phyloP scores from a whole-genome alignment of 2,113 vertebrate species.

The Proteles cristata region DNA sequence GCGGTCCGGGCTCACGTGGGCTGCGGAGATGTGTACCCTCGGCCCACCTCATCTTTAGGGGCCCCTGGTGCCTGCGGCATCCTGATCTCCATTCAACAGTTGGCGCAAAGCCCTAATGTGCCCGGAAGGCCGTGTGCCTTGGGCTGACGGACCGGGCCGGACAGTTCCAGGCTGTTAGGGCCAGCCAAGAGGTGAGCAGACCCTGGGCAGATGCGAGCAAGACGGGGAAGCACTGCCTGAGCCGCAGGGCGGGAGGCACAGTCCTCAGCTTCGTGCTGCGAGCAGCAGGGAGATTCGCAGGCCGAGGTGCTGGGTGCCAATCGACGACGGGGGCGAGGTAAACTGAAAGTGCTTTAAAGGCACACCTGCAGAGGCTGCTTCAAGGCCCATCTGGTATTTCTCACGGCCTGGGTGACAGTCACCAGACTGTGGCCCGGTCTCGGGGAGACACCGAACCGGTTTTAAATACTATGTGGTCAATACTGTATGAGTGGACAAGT shows the following conservation, averaged over 20 bases:
- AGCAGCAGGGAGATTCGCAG: rapidly evolving
- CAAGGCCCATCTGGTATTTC: not conserved
- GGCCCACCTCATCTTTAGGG: too few species aligned
- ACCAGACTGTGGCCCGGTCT: not conserved
- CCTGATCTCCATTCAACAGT: not conserved
- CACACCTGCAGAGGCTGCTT: not conserved
- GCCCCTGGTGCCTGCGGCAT: too few species aligned
- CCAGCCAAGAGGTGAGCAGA: not conserved
- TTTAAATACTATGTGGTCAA: not conserved
- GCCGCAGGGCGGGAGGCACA: rapidly evolving
- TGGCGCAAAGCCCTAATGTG: not conserved
- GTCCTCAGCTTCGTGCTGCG: not conserved
- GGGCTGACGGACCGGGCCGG: not conserved
- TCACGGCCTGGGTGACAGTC: not conserved
- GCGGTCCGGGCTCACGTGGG: not conserved
- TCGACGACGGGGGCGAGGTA: not conserved
- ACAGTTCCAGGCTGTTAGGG: too few species aligned
- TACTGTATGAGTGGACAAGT: not conserved
- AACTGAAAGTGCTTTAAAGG: not conserved
- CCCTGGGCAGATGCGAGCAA: not conserved
- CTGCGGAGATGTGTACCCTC: too few species aligned
- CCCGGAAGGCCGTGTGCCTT: too few species aligned
- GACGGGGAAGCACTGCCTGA: too few species aligned
- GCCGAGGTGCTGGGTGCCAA: not conserved
- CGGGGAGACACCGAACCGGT: not conserved